Conservation (phyloP, 2,888 invertebrate species). For the Parochlus steinenii region DNA sequence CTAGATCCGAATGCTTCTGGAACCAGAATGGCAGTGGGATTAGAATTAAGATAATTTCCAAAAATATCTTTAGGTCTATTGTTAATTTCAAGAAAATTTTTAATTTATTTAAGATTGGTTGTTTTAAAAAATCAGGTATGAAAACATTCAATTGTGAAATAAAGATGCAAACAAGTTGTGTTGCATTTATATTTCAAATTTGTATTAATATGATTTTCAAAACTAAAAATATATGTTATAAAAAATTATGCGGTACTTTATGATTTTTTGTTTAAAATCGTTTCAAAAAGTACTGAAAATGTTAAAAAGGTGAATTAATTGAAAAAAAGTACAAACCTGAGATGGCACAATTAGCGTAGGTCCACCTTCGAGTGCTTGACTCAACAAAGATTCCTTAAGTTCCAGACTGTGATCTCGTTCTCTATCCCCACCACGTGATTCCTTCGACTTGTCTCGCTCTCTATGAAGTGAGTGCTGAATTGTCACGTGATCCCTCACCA, state of each 20-base stretch:
- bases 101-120: too few relatives aligned
- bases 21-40: conserved; percentile 17
- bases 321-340: conserved; percentile 4
- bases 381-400: conserved; percentile 52
- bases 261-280: too few relatives aligned
- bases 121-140: too few relatives aligned
- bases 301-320: neutral
- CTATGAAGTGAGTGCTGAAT: conserved; percentile 27
- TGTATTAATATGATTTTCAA: too few relatives aligned
- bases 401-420: conserved; percentile 46
- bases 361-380: conserved; percentile 60
- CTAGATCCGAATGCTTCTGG: conserved; percentile 37
- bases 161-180: neutral
- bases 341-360: conserved; percentile 31
- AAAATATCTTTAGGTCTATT: neutral
- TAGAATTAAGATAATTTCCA: neutral
- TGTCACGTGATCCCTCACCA: conserved; percentile 27
- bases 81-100: too few relatives aligned
- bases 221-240: too few relatives aligned
- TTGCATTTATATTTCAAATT: neutral
- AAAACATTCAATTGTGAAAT: neutral
- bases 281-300: too few relatives aligned
- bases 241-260: too few relatives aligned
- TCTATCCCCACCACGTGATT: conserved; percentile 31
- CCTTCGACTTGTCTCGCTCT: conserved; percentile 22